Evolutionary conservation across 2,113 vertebrate genomes (phyloP).

Genomic region (Pangasianodon gigas): DNA sequence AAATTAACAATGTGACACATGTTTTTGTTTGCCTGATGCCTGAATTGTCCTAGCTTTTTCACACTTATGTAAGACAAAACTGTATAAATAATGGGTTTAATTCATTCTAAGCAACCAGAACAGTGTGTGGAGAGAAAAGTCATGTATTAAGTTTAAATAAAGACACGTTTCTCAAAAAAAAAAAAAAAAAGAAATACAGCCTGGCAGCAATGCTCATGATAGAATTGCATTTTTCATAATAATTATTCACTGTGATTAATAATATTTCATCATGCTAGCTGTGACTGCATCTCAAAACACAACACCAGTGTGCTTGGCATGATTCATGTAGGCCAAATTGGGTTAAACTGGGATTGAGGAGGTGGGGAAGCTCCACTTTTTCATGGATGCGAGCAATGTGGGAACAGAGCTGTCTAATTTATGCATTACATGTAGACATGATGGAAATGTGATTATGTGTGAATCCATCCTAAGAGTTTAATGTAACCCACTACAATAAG

Average conservation of each 20-base stretch:
- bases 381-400: neutral
- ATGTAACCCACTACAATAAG: neutral
- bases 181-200: neutral
- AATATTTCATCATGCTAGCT: slow-evolving; percentile 27
- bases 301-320: slow-evolving; percentile 4
- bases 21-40: neutral
- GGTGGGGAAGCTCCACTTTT: neutral
- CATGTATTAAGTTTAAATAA: neutral
- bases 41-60: neutral
- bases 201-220: neutral
- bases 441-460: neutral
- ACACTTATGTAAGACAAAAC: neutral
- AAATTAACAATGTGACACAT: slow-evolving; percentile 2
- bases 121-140: neutral
- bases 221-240: neutral
- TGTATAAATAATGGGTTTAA: neutral
- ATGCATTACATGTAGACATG: neutral
- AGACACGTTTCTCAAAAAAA: neutral
- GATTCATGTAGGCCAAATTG: slow-evolving; percentile 17
- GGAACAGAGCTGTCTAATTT: neutral
- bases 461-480: neutral
- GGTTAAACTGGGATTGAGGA: slow-evolving; percentile 4
- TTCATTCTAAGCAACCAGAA: neutral
- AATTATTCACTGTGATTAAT: slow-evolving; percentile 22
- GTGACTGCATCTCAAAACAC: neutral